Base-by-base conservation (phyloP, 2,888 invertebrate genomes). In the Agrilus biguttatus region DNA sequence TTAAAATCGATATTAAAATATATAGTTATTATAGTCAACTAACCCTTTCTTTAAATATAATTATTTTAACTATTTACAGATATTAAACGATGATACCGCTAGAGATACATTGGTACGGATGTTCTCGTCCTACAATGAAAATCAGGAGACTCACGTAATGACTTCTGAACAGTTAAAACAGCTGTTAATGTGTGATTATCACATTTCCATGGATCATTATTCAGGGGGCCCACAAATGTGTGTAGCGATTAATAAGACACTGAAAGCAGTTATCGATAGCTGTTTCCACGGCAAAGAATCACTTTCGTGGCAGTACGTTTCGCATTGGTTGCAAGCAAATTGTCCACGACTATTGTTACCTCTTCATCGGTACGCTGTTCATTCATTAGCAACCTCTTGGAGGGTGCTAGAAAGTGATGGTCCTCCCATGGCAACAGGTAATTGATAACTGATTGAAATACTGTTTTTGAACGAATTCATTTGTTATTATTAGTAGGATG, bases 291-390 rank as follows among this genome's bases (percentile, higher is more conserved):
- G 78, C 23, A 85, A 86, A 62, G 76, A 77, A 46, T 70, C 72
- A 39, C 73, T 89, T 51, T 84, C 84, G 40, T 69, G 78, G 17
- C 80, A 80, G 45, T 89, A 77, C 60, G 80, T 88, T 45, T 77
- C 79, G 41, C 84, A 87, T 59, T 90, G 89, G 89, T 71, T 89
- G 19, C 77, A 78, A 55, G 77, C 80, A 49, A 80, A 90, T 67
- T 80, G 83, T 46, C 84, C 83, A 35, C 71, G 87, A 36, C 69
- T 88, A 36, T 72, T 89, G 36, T 70, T 81, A 44, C 80, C 86
- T 3, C 71, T 89, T 19, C 88, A 90, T 62, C 51, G 63, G 40
- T 66, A 72, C 52, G 68, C 74, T 14, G 69, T 76, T 8, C 76
- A 76, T 53, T 68, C 72, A 21, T 58, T 78, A 40, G 74, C 74